Conservation (phyloP, 2,797 vertebrate species). For the Mareca strepera region DNA sequence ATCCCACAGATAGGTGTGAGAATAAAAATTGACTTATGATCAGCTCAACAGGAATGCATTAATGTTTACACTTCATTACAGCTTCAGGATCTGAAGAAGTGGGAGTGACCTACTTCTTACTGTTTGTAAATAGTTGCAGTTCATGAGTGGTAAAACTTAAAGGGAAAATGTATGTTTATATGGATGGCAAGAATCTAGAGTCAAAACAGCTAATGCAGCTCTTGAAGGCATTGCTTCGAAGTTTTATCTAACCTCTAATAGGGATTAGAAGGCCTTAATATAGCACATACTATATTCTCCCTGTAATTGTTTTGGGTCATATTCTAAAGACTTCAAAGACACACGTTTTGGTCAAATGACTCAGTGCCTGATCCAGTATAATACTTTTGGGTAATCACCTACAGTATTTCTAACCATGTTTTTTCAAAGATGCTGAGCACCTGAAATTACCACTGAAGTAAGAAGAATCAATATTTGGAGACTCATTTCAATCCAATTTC, state of each 20-base stretch:
- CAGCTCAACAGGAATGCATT: constrained; percentile 20
- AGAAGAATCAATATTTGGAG: not conserved
- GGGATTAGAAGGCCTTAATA: not conserved
- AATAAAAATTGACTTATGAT: constrained; percentile 36
- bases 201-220: not conserved
- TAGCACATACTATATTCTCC: not conserved
- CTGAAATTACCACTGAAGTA: not conserved
- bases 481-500: not conserved
- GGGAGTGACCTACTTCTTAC: constrained; percentile 58
- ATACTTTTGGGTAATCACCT: not conserved
- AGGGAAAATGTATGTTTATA: constrained; percentile 8
- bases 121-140: constrained; percentile 67
- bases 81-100: constrained; percentile 39
- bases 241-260: not conserved
- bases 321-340: not conserved
- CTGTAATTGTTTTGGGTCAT: not conserved
- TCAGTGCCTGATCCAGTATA: not conserved
- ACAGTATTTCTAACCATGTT: not conserved
- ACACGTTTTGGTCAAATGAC: not conserved
- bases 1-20: not conserved
- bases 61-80: constrained; percentile 26
- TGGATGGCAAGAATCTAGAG: not conserved
- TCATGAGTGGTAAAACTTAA: not conserved
- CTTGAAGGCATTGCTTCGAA: not conserved
- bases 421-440: not conserved